Conservation (phyloP, 2,888 invertebrate species). For the Andricus quercusramuli region DNA sequence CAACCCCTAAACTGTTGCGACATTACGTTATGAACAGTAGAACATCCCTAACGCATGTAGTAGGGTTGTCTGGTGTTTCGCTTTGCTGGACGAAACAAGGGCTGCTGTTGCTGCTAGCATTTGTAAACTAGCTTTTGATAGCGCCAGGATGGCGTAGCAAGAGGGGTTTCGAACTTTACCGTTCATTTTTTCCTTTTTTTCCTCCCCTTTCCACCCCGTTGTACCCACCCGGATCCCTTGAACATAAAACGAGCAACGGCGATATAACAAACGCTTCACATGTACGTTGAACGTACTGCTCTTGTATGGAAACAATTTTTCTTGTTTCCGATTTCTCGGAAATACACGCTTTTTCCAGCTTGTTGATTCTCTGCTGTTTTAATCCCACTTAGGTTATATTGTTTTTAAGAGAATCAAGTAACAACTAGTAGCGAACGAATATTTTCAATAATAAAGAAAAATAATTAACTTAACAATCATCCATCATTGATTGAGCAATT, state of each 20-base stretch:
- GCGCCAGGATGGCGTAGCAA: slow-evolving; percentile 61
- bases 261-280: slow-evolving; percentile 64
- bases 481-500: too few relatives aligned
- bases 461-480: too few relatives aligned
- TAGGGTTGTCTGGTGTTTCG: slow-evolving; percentile 35
- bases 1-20: neutral
- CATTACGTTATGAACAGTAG: slow-evolving; percentile 13
- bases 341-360: slow-evolving; percentile 18
- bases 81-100: slow-evolving; percentile 35
- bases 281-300: slow-evolving; percentile 41
- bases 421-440: neutral
- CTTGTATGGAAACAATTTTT: slow-evolving; percentile 32
- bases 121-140: slow-evolving; percentile 72
- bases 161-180: slow-evolving; percentile 59
- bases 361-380: neutral
- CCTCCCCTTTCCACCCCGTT: slow-evolving; percentile 27
- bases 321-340: slow-evolving; percentile 15
- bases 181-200: slow-evolving; percentile 34
- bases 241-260: slow-evolving; percentile 60
- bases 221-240: slow-evolving; percentile 42
- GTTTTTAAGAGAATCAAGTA: neutral
- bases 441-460: too few relatives aligned
- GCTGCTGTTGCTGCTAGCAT: slow-evolving; percentile 55
- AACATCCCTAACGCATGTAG: slow-evolving; percentile 23
- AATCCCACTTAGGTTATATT: neutral